These are phyloP conservation scores for Rhynchomys soricoides DNA, from an alignment of 2,113 vertebrate genomes.

Conservation along the genomic window DNA sequence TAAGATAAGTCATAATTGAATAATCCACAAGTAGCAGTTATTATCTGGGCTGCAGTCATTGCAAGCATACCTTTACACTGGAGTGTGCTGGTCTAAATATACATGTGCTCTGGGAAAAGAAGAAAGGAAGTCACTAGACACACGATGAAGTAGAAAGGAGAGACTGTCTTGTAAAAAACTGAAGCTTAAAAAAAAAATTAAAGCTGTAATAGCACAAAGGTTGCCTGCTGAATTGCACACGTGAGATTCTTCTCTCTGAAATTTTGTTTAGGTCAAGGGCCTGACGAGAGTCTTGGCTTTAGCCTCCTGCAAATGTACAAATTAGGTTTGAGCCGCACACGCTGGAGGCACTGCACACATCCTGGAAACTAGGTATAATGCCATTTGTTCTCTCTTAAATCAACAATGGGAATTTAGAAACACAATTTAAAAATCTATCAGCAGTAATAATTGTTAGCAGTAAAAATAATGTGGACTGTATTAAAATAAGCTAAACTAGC, in stretches of 20 bases:
- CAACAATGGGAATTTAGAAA: conserved; percentile 47
- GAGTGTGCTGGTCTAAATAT: conserved; percentile 48
- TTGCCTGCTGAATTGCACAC: conserved; percentile 44
- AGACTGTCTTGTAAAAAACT: conserved; percentile 46
- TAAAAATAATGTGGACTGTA: neutral
- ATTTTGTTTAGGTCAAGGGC: conserved; percentile 60
- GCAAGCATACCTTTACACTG: neutral
- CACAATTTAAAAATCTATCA: conserved; percentile 57
- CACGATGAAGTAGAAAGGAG: conserved; percentile 34
- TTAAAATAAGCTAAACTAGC: neutral
- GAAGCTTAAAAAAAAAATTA: conserved; percentile 63
- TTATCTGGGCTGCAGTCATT: conserved; percentile 49
- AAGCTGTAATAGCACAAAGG: conserved; percentile 51
- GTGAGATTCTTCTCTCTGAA: conserved; percentile 52
- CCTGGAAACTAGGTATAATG: neutral
- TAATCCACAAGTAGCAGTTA: conserved; percentile 59
- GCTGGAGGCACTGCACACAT: neutral
- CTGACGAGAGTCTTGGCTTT: conserved; percentile 27
- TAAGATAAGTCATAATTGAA: conserved; percentile 62
- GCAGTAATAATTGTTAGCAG: conserved; percentile 16
- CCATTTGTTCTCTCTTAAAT: conserved; percentile 24
- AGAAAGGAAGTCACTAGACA: neutral
- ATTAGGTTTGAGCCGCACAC: conserved; percentile 33
- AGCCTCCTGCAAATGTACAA: neutral
- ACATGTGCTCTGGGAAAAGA: conserved; percentile 23